These are phyloP conservation scores for Pipistrellus pygmaeus DNA, from an alignment of 2,797 vertebrate species.

Conservation along the genomic window DNA sequence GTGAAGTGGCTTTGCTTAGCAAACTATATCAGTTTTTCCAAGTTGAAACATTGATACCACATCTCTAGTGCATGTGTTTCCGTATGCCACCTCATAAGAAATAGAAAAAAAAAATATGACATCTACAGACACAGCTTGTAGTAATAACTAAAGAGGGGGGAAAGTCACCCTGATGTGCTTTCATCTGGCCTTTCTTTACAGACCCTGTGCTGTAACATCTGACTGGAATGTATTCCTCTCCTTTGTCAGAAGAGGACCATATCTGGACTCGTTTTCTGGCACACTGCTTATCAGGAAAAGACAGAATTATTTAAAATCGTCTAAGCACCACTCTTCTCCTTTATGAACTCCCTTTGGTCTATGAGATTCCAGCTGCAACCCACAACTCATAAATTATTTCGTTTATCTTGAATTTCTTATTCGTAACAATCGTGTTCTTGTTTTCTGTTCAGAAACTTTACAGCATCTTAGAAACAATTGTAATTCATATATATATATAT, in stretches of 20 bases:
- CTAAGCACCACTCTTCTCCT: not conserved
- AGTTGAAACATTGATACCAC: not conserved
- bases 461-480: not conserved
- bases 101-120: not conserved
- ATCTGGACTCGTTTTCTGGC: slow-evolving; percentile 31
- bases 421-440: slow-evolving; percentile 1
- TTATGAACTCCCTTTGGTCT: not conserved
- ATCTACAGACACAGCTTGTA: not conserved
- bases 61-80: not conserved
- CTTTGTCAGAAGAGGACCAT: slow-evolving; percentile 16
- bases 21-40: slow-evolving; percentile 3
- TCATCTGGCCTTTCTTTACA: not conserved
- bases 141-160: not conserved
- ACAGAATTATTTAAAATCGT: not conserved
- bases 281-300: slow-evolving; percentile 40
- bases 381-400: slow-evolving; percentile 13
- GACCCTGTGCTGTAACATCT: not conserved
- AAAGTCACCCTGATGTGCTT: not conserved
- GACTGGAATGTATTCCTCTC: slow-evolving; percentile 44
- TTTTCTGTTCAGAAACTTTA: slow-evolving; percentile 25
- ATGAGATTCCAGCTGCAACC: not conserved
- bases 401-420: slow-evolving; percentile 32
- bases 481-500: no score
- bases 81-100: not conserved
- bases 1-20: not conserved